Evolutionary conservation across 2,113 vertebrate genomes (phyloP).

Genomic region (Stegostoma tigrinum): DNA sequence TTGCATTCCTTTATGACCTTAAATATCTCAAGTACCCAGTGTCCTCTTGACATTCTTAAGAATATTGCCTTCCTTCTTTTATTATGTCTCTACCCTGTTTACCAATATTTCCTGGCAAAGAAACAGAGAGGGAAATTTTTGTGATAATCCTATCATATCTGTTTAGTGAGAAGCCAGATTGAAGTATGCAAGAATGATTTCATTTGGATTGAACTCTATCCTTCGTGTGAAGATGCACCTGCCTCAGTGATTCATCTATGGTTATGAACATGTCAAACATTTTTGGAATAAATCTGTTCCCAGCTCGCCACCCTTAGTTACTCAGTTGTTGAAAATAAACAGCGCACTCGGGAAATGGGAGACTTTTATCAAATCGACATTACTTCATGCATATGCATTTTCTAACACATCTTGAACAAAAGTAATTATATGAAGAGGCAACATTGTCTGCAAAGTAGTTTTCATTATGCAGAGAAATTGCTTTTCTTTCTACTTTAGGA

Average conservation of each 20-base stretch:
- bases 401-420: not conserved
- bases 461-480: too few species aligned
- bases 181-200: not conserved
- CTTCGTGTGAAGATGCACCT: not conserved
- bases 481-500: not conserved
- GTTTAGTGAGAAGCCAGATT: not conserved
- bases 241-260: not conserved
- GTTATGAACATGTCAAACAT: not conserved
- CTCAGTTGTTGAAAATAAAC: not conserved
- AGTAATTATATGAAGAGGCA: not conserved
- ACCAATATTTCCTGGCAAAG: not conserved
- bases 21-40: not conserved
- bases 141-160: not conserved
- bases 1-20: not conserved
- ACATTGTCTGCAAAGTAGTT: not conserved
- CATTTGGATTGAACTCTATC: not conserved
- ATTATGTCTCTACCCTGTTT: not conserved
- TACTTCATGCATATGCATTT: not conserved
- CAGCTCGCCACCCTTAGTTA: not conserved
- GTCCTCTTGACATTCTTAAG: not conserved
- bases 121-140: not conserved
- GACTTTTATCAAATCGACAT: not conserved
- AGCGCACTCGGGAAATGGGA: not conserved
- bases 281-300: not conserved
- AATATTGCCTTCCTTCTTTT: not conserved